Conservation (phyloP, 2,888 invertebrate genomes). For the Maniola hyperantus region DNA sequence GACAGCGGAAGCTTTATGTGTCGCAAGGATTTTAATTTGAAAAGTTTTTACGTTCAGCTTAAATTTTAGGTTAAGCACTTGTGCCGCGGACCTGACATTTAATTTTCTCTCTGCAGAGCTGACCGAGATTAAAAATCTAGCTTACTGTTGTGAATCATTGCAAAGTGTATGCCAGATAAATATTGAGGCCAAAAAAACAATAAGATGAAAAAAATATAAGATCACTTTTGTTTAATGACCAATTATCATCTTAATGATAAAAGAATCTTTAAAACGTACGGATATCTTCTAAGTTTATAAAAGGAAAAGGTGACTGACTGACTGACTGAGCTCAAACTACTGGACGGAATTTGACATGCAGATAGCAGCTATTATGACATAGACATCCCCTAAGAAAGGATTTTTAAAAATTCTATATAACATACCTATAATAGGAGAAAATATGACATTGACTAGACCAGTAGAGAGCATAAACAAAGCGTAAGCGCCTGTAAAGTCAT, state of each 20-base stretch:
- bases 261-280: neutral
- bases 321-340: too few relatives aligned
- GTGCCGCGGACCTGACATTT: slow-evolving; percentile 33
- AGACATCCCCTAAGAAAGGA: too few relatives aligned
- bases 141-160: slow-evolving; percentile 14
- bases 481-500: slow-evolving; percentile 88
- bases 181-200: slow-evolving; percentile 13
- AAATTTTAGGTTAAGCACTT: slow-evolving; percentile 36
- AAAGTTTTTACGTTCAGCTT: slow-evolving; percentile 30
- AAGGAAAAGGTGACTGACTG: too few relatives aligned
- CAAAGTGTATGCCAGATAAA: slow-evolving; percentile 6
- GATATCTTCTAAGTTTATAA: too few relatives aligned
- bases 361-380: too few relatives aligned
- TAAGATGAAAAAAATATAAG: neutral
- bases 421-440: slow-evolving; percentile 85
- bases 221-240: neutral
- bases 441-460: slow-evolving; percentile 84
- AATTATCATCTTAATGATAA: neutral
- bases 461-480: slow-evolving; percentile 86
- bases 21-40: slow-evolving; percentile 37
- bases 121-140: slow-evolving; percentile 32
- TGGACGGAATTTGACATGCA: too few relatives aligned
- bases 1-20: slow-evolving; percentile 33
- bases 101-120: slow-evolving; percentile 32
- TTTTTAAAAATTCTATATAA: neutral